These are phyloP conservation scores for Cepaea hortensis DNA, from an alignment of 2,888 invertebrate species.

Conservation along the genomic window DNA sequence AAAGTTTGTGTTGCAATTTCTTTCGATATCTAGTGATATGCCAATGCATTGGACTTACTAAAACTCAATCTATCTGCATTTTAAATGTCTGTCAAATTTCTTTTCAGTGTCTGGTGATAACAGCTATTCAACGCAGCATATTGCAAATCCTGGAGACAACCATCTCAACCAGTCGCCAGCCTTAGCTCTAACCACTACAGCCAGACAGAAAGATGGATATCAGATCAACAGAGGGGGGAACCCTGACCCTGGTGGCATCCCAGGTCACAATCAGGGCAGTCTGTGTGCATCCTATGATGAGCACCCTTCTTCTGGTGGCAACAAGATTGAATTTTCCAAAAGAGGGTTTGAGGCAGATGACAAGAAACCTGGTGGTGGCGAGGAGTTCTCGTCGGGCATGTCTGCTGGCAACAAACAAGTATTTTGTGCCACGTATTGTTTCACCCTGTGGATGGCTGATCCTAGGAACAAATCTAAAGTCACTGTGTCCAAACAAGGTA, in stretches of 20 bases:
- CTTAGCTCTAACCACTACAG: neutral
- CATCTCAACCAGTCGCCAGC: neutral
- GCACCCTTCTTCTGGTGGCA: neutral
- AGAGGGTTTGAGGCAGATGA: neutral
- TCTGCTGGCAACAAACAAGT: conserved; percentile 54
- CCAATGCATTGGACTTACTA: too few relatives aligned
- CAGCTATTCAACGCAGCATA: neutral
- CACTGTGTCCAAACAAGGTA: conserved; percentile 84
- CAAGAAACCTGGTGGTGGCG: neutral
- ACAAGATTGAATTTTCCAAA: neutral
- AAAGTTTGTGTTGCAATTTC: too few relatives aligned
- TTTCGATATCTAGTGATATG: too few relatives aligned
- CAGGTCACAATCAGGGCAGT: neutral
- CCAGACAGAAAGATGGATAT: neutral
- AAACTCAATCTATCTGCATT: too few relatives aligned
- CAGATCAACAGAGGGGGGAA: neutral
- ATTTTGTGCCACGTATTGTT: conserved; percentile 82
- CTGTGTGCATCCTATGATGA: conserved; percentile 26
- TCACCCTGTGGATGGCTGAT: conserved; percentile 84
- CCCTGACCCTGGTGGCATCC: neutral
- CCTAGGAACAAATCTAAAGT: conserved; percentile 79
- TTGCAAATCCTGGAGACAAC: neutral
- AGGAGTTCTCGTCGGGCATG: neutral
- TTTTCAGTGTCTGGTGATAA: neutral
- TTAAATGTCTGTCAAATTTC: too few relatives aligned